Conservation (phyloP, 1,140 invertebrate genomes). For the Scylla paramamosain region DNA sequence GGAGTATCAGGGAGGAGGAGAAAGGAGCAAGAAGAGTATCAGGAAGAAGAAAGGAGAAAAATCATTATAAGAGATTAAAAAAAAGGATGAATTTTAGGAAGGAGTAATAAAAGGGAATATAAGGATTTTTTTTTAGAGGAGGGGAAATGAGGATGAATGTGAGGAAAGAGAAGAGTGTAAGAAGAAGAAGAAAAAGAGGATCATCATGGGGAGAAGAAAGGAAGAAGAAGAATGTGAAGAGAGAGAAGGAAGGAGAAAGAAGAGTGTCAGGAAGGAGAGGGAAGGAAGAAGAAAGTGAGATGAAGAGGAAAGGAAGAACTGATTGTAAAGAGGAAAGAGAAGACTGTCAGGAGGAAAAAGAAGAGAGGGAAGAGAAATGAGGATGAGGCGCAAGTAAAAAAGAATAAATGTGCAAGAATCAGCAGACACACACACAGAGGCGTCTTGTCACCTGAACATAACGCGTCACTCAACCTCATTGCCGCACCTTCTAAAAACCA, state of each 20-base stretch:
- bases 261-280: background rate
- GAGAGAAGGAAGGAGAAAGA: background rate
- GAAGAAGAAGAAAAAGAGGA: background rate
- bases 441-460: background rate
- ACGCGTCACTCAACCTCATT: background rate
- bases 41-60: slow-evolving; percentile 6
- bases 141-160: background rate
- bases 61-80: background rate
- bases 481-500: background rate
- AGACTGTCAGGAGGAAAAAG: background rate
- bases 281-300: background rate
- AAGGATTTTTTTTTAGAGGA: background rate
- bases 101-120: background rate
- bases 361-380: background rate
- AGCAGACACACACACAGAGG: background rate
- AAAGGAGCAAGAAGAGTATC: background rate
- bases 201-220: too few species aligned
- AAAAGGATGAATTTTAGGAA: background rate
- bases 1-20: slow-evolving; percentile 26
- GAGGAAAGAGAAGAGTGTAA: background rate
- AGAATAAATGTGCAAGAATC: background rate
- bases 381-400: background rate
- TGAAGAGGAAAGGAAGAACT: too few species aligned
- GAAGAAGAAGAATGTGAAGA: too few species aligned
- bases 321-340: background rate